phyloP scores from a whole-genome alignment of 2,888 invertebrate genomes.

The Oligia fasciuncula region DNA sequence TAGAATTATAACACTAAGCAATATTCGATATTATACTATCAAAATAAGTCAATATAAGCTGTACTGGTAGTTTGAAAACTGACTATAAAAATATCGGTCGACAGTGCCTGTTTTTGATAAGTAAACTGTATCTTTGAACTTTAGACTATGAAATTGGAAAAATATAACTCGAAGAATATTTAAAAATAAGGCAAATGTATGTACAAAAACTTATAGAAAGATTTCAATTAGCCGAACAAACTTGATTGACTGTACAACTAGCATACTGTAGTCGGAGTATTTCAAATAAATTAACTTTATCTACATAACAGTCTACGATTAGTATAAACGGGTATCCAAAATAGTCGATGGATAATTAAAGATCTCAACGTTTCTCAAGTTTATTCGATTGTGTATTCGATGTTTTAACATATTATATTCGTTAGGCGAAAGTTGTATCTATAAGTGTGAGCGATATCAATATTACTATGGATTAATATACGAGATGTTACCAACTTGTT shows the following conservation, averaged over 20 bases:
- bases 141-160: constrained; percentile 39
- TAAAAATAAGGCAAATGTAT: constrained; percentile 41
- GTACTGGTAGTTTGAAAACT: constrained; percentile 55
- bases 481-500: constrained; percentile 79
- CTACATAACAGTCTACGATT: constrained; percentile 45
- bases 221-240: constrained; percentile 20
- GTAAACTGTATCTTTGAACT: constrained; percentile 44
- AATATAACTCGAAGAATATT: constrained; percentile 26
- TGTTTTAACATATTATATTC: constrained; percentile 74
- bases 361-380: constrained; percentile 78
- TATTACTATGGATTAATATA: constrained; percentile 80
- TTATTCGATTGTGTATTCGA: constrained; percentile 77
- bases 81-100: constrained; percentile 57
- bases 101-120: constrained; percentile 71
- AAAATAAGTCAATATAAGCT: constrained; percentile 30
- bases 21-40: constrained; percentile 27
- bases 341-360: constrained; percentile 70
- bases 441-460: constrained; percentile 77
- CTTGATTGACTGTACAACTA: constrained; percentile 21
- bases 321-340: constrained; percentile 64
- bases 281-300: constrained; percentile 41
- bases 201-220: constrained; percentile 51
- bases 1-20: constrained; percentile 39
- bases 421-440: constrained; percentile 76
- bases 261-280: constrained; percentile 25